Evolutionary conservation across 2,888 invertebrate genomes (phyloP).

Genomic region (Chironomus tentans): DNA sequence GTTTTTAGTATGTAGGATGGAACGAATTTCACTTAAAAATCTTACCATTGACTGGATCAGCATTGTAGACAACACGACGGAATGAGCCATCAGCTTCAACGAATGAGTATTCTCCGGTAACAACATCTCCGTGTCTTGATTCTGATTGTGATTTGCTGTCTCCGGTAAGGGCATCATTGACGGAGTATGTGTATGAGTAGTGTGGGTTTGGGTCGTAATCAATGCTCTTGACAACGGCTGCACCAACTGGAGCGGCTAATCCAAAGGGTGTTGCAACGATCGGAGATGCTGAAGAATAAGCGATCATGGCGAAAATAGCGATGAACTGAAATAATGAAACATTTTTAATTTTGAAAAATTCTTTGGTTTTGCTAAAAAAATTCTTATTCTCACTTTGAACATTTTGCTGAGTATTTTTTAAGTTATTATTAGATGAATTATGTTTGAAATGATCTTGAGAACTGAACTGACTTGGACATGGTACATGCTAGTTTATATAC

Average conservation of each 20-base stretch:
- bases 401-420: conserved; percentile 15
- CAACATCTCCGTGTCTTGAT: conserved; percentile 47
- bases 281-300: conserved; percentile 31
- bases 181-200: conserved; percentile 46
- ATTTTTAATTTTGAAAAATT: background rate
- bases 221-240: conserved; percentile 29
- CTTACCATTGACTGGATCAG: conserved; percentile 46
- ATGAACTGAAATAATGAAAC: conserved; percentile 22
- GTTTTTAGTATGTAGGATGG: too few relatives aligned
- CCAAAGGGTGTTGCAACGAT: conserved; percentile 26
- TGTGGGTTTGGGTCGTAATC: conserved; percentile 47
- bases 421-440: background rate
- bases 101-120: conserved; percentile 47
- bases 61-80: conserved; percentile 49
- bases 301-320: conserved; percentile 29
- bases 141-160: conserved; percentile 49
- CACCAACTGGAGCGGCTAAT: conserved; percentile 35
- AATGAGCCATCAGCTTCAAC: conserved; percentile 49
- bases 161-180: conserved; percentile 43
- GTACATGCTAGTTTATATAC: background rate
- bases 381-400: conserved; percentile 13
- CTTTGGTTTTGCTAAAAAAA: background rate
- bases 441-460: background rate
- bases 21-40: too few relatives aligned
- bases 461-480: conserved; percentile 9